Conservation (phyloP, 2,113 vertebrate species). For the Verasper variegatus region DNA sequence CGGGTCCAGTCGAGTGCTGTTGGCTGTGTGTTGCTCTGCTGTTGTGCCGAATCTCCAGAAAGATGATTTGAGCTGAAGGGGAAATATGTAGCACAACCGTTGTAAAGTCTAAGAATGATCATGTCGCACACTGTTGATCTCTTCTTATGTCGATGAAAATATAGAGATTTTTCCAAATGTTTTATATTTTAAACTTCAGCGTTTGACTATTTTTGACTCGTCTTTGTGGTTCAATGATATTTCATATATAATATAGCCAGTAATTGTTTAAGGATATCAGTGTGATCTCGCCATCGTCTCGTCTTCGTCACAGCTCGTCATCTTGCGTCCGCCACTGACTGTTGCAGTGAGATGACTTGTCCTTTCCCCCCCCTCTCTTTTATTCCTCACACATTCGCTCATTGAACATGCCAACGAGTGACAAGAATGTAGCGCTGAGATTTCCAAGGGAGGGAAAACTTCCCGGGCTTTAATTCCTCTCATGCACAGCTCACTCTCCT, state of each 20-base stretch:
- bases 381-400: slow-evolving; percentile 42
- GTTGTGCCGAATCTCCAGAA: not conserved
- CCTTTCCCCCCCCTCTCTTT: slow-evolving; percentile 1
- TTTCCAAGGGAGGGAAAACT: slow-evolving; percentile 44
- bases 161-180: not conserved
- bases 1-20: not conserved
- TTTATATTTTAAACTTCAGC: not conserved
- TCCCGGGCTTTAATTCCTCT: not conserved
- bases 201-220: no score
- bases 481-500: not conserved
- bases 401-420: slow-evolving; percentile 27
- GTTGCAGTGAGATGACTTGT: slow-evolving; percentile 3
- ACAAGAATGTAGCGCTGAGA: slow-evolving; percentile 30
- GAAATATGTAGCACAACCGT: not conserved
- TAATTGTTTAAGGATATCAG: not conserved
- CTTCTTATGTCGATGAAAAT: no score
- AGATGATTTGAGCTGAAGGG: not conserved
- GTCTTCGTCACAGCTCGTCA: not conserved
- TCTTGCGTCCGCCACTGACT: slow-evolving; percentile 7
- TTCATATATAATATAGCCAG: not conserved
- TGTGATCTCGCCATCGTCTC: not conserved
- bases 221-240: not conserved
- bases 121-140: no score
- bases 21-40: not conserved
- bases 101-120: no score